A percentile compares a stretch with the other conserved stretches of the same genome.
Evolutionary conservation across 2,113 vertebrate species (phyloP).

Genomic region (Pholis gunnellus): DNA sequence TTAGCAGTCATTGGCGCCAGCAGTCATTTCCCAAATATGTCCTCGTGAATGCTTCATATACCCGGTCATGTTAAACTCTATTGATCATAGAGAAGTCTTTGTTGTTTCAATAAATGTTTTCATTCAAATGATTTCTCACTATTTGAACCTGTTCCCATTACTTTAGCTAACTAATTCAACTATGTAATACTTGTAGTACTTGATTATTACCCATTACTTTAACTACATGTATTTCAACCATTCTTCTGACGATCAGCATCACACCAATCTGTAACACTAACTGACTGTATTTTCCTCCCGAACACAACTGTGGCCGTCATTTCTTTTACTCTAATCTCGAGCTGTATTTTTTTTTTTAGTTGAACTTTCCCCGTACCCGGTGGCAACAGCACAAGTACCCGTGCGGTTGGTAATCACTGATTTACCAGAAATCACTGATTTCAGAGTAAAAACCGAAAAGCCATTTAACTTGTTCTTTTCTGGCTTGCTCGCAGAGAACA

Average conservation of each 20-base stretch:
- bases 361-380: not conserved
- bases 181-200: too few relatives aligned
- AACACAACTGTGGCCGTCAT: not conserved
- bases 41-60: too few relatives aligned
- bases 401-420: not conserved
- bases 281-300: not conserved
- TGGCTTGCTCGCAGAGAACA: slow-evolving; percentile 15
- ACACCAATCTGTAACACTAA: not conserved
- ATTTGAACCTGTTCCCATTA: too few relatives aligned
- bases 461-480: not conserved
- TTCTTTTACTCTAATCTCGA: not conserved
- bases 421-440: slow-evolving; percentile 1
- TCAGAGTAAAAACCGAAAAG: not conserved
- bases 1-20: too few relatives aligned
- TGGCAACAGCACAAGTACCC: not conserved
- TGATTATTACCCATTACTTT: too few relatives aligned
- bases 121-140: too few relatives aligned
- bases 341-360: not conserved
- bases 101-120: too few relatives aligned
- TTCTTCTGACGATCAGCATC: not conserved
- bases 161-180: too few relatives aligned
- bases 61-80: too few relatives aligned
- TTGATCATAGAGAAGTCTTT: too few relatives aligned
- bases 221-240: too few relatives aligned
- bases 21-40: too few relatives aligned